phyloP scores from a whole-genome alignment of 2,888 invertebrate species.

The Macrosiphum euphorbiae region DNA sequence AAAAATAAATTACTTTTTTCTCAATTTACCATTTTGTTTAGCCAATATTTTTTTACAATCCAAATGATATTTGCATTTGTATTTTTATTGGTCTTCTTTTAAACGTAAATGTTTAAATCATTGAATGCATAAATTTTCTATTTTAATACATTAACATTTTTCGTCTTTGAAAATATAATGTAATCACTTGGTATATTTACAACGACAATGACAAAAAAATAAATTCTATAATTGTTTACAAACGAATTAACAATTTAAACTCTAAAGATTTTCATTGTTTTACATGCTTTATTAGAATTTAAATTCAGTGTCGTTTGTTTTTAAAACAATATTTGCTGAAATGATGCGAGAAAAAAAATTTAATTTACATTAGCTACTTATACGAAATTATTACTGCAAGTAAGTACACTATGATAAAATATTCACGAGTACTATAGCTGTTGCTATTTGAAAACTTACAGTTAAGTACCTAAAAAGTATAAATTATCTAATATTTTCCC shows the following conservation, averaged over 20 bases:
- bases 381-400: not conserved
- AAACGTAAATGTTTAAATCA: not conserved
- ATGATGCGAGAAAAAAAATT: not conserved
- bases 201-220: not conserved
- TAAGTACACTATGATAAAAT: not conserved
- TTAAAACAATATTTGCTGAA: not conserved
- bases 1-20: not conserved
- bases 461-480: no score
- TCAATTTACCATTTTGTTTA: not conserved
- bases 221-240: not conserved
- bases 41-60: not conserved
- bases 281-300: not conserved
- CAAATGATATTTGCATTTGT: not conserved
- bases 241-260: not conserved
- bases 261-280: not conserved
- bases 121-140: not conserved
- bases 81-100: not conserved
- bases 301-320: not conserved
- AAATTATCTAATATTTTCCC: no score
- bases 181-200: not conserved
- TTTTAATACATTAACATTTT: constrained; percentile 7
- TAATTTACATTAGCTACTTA: not conserved
- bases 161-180: not conserved
- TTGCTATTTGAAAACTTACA: not conserved
- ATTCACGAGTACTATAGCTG: not conserved